Evolutionary conservation across 2,797 vertebrate genomes (phyloP), one percentile per base, ranked within the genome.

Genomic region (Takifugu rubripes): DNA sequence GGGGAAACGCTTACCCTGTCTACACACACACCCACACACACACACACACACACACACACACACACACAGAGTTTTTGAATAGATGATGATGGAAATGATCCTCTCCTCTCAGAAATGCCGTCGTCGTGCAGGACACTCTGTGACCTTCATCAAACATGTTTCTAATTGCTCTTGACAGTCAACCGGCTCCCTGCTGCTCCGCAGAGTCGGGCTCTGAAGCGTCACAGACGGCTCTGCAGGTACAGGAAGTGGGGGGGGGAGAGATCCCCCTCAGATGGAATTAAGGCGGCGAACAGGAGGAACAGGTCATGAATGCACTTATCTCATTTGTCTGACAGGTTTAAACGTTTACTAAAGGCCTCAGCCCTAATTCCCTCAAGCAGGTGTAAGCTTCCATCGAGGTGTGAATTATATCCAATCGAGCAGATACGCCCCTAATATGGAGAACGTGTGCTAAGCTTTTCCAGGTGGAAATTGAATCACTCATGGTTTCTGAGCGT

Each of bases 121-220:
- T 92, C 91, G 90, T 70, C 81, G 90, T 84, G 87, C 92, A 81
- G 78, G 87, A 83, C 83, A 89, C 91, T 84, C 44, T 9, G 82
- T 81, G 91, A 92, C 91, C 94, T 94, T 92, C 92, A 80, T 94
- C 84, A 84, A 61, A 72, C 89, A 72, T 31, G 58, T 92, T 72
- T 89, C 90, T 92, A 94, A 94, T 92, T 90, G 89, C 88, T 87
- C 90, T 78, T 81, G 90, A 92, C 87, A 85, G 83, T 83, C 88
- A 87, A 86, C 68, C 63, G 71, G 67, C 66, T 0, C 62, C 75
- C 80, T 0, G 71, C 82, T 49, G 72, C 17, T 64, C 49, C 51
- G 2, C 25, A 26, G 49, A 50, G 62, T 56, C 50, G 51, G 66
- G 40, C 57, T 56, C 3, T 5, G 43, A 12, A 52, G 72, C 50